Evolutionary conservation across 2,797 vertebrate genomes (phyloP).

Genomic region (Parauchenoglanis punctatus): DNA sequence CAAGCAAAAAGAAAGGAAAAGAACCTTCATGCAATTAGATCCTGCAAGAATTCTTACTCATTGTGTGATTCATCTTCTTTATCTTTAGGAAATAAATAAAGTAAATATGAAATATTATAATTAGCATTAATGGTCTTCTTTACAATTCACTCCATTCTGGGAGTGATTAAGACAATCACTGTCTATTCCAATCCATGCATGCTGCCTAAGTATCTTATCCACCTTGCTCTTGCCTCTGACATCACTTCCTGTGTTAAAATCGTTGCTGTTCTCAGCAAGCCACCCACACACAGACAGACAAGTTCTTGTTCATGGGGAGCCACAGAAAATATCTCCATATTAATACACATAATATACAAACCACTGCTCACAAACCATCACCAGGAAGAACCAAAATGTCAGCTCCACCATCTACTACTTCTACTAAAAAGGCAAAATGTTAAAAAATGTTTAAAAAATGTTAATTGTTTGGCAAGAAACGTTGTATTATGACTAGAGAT

Average conservation of each 20-base stretch:
- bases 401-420: background rate
- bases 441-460: background rate
- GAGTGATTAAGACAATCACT: constrained; percentile 2
- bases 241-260: constrained; percentile 35
- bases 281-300: constrained; percentile 12
- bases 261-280: constrained; percentile 12
- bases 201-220: background rate
- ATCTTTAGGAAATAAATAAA: too few species aligned
- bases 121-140: background rate
- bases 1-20: background rate
- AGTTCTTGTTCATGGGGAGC: background rate
- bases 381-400: background rate
- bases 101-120: constrained; percentile 19
- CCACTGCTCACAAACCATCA: background rate
- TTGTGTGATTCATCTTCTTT: constrained; percentile 1
- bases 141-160: constrained; percentile 2
- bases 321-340: background rate
- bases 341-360: background rate
- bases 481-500: background rate
- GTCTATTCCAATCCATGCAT: constrained; percentile 15
- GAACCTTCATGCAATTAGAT: background rate
- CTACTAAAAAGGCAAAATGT: background rate
- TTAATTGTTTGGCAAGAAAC: background rate
- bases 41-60: constrained; percentile 1
- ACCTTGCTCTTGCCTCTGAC: constrained; percentile 22